A percentile compares a stretch with the other conserved stretches of the same genome.
Conservation (phyloP, 2,888 invertebrate species). For the Drosophila fungiperda region DNA sequence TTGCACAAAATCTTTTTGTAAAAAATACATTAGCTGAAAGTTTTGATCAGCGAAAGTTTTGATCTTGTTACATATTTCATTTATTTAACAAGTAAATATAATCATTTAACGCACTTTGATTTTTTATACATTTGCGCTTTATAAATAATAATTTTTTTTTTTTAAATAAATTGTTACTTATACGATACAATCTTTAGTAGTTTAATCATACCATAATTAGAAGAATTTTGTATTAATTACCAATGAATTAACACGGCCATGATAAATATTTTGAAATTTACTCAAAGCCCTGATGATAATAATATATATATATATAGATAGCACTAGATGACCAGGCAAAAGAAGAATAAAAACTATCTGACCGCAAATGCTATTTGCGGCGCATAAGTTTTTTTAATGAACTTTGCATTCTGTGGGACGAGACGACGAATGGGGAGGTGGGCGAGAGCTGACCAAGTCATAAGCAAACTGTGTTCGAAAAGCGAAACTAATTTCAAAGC, state of each 20-base stretch:
- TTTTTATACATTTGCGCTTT: not conserved
- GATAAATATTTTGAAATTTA: not conserved
- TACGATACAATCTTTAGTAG: not conserved
- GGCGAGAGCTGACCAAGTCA: constrained; percentile 32
- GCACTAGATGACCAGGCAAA: constrained; percentile 24
- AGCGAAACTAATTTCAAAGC: constrained; percentile 76
- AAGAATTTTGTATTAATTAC: not conserved
- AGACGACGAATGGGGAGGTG: not conserved
- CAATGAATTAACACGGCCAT: not conserved
- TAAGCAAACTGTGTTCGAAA: constrained; percentile 48
- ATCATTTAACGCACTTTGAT: not conserved
- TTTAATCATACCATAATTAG: not conserved
- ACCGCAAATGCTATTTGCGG: constrained; percentile 52
- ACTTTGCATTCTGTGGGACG: constrained; percentile 41
- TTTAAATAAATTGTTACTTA: not conserved
- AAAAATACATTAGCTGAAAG: not conserved
- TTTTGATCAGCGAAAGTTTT: not conserved
- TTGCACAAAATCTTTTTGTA: no score
- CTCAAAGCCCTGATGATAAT: constrained; percentile 8
- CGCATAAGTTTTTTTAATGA: constrained; percentile 47
- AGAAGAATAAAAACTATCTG: constrained; percentile 21
- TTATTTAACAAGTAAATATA: not conserved
- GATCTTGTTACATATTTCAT: no score
- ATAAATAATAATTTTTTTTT: not conserved
- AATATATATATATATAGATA: constrained; percentile 11